Evolutionary conservation across 1,140 invertebrate genomes (phyloP), one percentile per base, ranked within the genome.

Genomic region (Steinernema khuongi): DNA sequence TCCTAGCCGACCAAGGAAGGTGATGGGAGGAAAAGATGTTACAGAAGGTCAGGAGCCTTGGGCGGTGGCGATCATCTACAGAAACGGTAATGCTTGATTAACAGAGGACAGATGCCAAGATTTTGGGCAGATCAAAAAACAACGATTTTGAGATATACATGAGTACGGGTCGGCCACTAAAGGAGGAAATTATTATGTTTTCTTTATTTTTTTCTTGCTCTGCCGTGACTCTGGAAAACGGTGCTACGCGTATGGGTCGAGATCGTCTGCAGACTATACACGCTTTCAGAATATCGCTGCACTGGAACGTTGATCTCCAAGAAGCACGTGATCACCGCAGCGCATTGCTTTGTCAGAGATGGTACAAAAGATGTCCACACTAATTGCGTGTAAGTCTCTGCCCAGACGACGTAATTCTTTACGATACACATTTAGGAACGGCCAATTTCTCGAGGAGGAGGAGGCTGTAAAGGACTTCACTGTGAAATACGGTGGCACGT

Each of bases 231-330:
- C n/a, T n/a, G n/a, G n/a, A n/a, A 41, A 41, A 41, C n/a, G 36
- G 7, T n/a, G 7, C 36, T n/a, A 41, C 7, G 7, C n/a, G 36
- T n/a, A n/a, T 41, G 7, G 36, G 7, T 41, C n/a, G 7, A 11
- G n/a, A 41, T 41, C 36, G 36, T 7, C 36, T n/a, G 36, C 36
- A 41, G n/a, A n/a, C n/a, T n/a, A n/a, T 41, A 11, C 7, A 7
- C n/a, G 7, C 36, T 41, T 60, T 60, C 50, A 60, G 50, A n/a
- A 4, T 60, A 60, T 22, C 50, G 50, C 50, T 60, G 50, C 50
- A 26, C 50, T 26, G 50, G 50, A 11, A 60, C 50, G 11, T 22
- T 60, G 4, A 60, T 60, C 50, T 60, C 50, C 4, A 60, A 22
- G 19, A 60, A 60, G 26, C 50, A 60, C 22, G 50, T 60, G 2